Percentiles rank a stretch among this genome's conserved stretches.
These are phyloP conservation scores for Anadara kagoshimensis DNA, from an alignment of 1,140 invertebrate genomes.

Conservation along the genomic window DNA sequence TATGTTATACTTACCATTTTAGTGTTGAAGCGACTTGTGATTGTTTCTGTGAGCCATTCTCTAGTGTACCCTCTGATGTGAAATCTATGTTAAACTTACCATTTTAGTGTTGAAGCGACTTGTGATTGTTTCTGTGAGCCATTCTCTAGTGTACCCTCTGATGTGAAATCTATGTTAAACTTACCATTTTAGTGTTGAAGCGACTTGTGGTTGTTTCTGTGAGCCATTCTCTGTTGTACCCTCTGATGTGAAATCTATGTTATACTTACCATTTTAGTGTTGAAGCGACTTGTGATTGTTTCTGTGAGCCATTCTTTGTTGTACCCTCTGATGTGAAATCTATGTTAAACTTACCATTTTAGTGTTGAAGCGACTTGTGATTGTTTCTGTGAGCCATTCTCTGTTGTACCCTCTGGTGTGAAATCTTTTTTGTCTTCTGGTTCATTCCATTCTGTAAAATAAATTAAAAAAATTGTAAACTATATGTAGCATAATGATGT, in stretches of 20 bases:
- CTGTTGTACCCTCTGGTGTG: slow-evolving; percentile 1
- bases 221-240: no score
- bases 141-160: slow-evolving; percentile 2
- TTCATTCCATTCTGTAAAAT: slow-evolving; percentile 12
- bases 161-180: slow-evolving; percentile 3
- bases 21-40: no score
- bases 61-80: not conserved
- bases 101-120: no score
- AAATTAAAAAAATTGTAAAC: no score
- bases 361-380: slow-evolving; percentile 37
- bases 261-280: no score
- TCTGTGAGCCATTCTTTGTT: slow-evolving; percentile 24
- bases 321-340: not conserved
- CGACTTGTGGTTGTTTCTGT: no score
- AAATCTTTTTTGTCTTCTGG: slow-evolving; percentile 6
- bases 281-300: slow-evolving; percentile 41
- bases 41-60: slow-evolving; percentile 33
- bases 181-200: no score
- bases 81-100: no score
- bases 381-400: slow-evolving; percentile 34
- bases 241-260: no score
- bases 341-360: slow-evolving; percentile 22
- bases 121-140: slow-evolving; percentile 37
- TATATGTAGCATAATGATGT: no score
- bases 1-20: no score